Conservation (phyloP, 2,888 invertebrate genomes). For the Automeris io region DNA sequence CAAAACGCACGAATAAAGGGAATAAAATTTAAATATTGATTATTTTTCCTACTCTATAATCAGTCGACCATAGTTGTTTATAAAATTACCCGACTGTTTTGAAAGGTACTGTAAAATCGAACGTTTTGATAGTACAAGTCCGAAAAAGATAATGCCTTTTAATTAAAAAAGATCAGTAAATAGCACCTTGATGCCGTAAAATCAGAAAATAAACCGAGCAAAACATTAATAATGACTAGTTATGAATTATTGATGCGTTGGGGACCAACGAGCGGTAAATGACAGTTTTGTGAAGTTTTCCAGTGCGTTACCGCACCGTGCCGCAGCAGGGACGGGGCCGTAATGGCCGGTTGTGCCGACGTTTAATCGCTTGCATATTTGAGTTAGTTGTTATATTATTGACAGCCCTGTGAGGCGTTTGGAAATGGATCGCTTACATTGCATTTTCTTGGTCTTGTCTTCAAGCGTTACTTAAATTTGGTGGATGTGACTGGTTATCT, state of each 20-base stretch:
- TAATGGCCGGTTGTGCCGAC: conserved; percentile 39
- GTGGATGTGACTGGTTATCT: too few relatives aligned
- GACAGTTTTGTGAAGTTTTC: conserved; percentile 53
- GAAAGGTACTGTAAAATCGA: too few relatives aligned
- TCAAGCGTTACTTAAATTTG: too few relatives aligned
- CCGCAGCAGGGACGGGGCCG: conserved; percentile 21
- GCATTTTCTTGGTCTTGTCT: too few relatives aligned
- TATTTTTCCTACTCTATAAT: too few relatives aligned
- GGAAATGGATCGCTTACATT: conserved; percentile 6
- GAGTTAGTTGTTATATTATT: conserved; percentile 48
- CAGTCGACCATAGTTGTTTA: too few relatives aligned
- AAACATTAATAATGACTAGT: conserved; percentile 1
- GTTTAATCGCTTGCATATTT: conserved; percentile 67
- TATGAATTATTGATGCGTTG: conserved; percentile 24
- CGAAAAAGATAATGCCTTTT: too few relatives aligned
- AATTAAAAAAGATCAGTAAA: too few relatives aligned
- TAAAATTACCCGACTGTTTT: too few relatives aligned
- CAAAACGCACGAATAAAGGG: too few relatives aligned
- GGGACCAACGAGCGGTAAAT: conserved; percentile 35
- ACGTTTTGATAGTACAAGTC: too few relatives aligned
- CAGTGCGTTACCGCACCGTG: conserved; percentile 52
- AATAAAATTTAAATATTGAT: too few relatives aligned
- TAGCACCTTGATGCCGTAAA: background rate
- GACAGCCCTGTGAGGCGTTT: conserved; percentile 22
- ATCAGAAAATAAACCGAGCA: conserved; percentile 2